Evolutionary conservation across 2,113 vertebrate species (phyloP).

Genomic region (Oryzias celebensis): DNA sequence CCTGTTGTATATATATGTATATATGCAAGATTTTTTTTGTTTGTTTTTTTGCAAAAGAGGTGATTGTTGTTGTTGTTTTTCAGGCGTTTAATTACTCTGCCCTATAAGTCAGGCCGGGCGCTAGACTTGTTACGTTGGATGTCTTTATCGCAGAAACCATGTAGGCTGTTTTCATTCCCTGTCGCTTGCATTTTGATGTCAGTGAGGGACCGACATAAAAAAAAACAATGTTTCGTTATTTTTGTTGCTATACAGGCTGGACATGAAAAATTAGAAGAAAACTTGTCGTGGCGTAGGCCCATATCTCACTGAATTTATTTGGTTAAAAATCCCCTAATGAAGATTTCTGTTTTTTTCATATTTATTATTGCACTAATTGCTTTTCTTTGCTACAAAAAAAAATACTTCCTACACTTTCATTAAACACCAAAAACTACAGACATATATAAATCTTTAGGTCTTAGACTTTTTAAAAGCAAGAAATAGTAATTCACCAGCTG

Average conservation of each 20-base stretch:
- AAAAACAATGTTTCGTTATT: not conserved
- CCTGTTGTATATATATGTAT: constrained; percentile 18
- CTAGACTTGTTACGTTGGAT: constrained; percentile 64
- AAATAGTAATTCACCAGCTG: too few species aligned
- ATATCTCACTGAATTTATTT: not conserved
- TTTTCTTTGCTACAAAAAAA: too few species aligned
- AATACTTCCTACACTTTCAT: too few species aligned
- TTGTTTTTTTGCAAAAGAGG: constrained; percentile 16
- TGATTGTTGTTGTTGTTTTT: constrained; percentile 58
- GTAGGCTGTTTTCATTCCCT: constrained; percentile 7
- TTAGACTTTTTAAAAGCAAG: too few species aligned
- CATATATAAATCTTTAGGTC: too few species aligned
- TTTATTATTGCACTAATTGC: too few species aligned
- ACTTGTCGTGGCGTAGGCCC: too few species aligned
- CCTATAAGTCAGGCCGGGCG: constrained; percentile 52
- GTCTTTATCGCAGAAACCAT: constrained; percentile 56
- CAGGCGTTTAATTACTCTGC: constrained; percentile 64
- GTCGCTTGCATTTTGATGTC: constrained; percentile 21
- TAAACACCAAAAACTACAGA: too few species aligned
- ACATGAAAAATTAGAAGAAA: not conserved
- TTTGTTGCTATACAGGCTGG: constrained; percentile 4
- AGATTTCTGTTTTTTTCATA: too few species aligned
- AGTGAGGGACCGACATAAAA: constrained; percentile 4
- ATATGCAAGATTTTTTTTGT: not conserved
- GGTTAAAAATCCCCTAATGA: not conserved